Conservation (phyloP, 2,797 vertebrate genomes). For the Cichlasoma orientale region DNA sequence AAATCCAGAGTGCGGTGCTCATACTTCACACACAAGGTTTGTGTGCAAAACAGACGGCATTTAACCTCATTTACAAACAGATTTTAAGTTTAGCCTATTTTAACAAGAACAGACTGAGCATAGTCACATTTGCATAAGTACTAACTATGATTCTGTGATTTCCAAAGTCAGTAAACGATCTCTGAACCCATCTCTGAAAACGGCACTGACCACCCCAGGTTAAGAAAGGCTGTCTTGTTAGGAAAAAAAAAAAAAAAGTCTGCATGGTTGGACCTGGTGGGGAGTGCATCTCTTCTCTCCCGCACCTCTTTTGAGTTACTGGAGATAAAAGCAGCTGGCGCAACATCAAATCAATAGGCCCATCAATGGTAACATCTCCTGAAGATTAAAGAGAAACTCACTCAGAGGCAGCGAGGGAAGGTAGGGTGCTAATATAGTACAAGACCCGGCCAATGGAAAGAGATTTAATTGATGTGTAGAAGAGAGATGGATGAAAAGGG, state of each 20-base stretch:
- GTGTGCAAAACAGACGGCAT: background rate
- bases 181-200: background rate
- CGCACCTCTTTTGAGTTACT: constrained; percentile 73
- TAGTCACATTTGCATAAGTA: background rate
- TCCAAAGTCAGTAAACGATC: background rate
- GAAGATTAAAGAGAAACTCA: constrained; percentile 84
- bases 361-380: constrained; percentile 82
- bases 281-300: constrained; percentile 45
- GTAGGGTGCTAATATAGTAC: constrained; percentile 66
- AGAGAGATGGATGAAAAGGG: constrained; percentile 60
- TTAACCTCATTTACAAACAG: background rate
- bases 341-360: constrained; percentile 83
- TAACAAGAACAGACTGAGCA: background rate
- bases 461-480: constrained; percentile 79
- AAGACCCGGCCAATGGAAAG: constrained; percentile 58
- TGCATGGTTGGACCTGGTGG: constrained; percentile 39
- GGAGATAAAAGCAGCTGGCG: constrained; percentile 82
- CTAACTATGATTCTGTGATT: background rate
- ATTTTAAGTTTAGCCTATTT: background rate
- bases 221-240: background rate
- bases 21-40: background rate
- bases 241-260: background rate
- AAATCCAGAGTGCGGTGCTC: background rate
- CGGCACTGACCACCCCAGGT: background rate
- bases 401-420: constrained; percentile 52